These are phyloP conservation scores for Nothobranchius furzeri DNA, from an alignment of 2,113 vertebrate species.

Conservation along the genomic window DNA sequence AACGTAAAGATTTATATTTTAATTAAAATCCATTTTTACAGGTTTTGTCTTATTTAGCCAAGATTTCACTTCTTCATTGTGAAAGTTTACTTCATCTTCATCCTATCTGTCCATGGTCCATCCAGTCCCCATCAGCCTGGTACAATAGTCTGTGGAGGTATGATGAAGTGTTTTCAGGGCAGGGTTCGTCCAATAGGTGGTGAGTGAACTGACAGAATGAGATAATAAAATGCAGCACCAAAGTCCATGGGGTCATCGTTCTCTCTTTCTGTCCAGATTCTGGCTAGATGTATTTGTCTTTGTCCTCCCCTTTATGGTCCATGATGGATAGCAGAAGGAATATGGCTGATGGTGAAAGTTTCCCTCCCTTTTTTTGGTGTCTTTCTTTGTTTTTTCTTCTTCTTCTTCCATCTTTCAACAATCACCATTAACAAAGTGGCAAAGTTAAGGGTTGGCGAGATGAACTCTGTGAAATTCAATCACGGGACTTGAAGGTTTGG, in stretches of 20 bases:
- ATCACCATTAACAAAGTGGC: conserved; percentile 55
- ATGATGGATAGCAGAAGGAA: conserved; percentile 74
- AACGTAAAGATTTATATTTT: too few species aligned
- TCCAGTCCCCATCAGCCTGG: conserved; percentile 1
- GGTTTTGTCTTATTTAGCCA: background rate
- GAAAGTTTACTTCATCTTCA: conserved; percentile 34
- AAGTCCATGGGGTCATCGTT: conserved; percentile 65
- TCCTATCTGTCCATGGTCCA: background rate
- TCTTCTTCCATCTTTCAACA: conserved; percentile 9
- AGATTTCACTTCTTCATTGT: conserved; percentile 1
- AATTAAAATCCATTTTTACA: background rate
- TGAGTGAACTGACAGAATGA: conserved; percentile 59
- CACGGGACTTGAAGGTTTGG: conserved; percentile 59
- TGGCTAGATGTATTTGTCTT: conserved; percentile 67
- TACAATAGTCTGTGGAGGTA: conserved; percentile 11
- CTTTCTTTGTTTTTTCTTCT: background rate
- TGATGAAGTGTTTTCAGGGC: conserved; percentile 54
- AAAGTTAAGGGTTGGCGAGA: conserved; percentile 59
- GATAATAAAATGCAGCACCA: conserved; percentile 67
- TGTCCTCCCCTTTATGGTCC: conserved; percentile 69
- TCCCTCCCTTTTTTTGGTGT: conserved; percentile 38
- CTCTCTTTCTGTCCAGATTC: conserved; percentile 57
- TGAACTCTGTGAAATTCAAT: conserved; percentile 69
- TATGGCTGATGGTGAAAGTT: conserved; percentile 61
- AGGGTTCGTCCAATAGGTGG: conserved; percentile 28